Evolutionary conservation across 1,140 invertebrate species (phyloP).

Genomic region (Vanessa tameamea): DNA sequence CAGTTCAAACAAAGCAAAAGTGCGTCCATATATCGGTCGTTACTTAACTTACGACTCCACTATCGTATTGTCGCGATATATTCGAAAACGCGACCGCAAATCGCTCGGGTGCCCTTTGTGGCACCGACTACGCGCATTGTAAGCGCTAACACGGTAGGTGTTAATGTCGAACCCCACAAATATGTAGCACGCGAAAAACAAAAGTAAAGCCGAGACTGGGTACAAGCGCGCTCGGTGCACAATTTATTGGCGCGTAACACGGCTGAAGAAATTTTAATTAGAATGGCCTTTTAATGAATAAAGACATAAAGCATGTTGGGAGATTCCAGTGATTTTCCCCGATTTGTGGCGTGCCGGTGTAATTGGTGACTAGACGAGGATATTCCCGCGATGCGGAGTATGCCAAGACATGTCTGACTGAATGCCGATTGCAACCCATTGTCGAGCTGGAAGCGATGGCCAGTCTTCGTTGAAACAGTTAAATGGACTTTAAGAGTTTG

Average conservation of each 20-base stretch:
- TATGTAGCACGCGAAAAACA: slow-evolving; percentile 72
- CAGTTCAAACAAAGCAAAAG: slow-evolving; percentile 59
- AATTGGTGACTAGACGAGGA: slow-evolving; percentile 66
- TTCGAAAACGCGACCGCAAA: slow-evolving; percentile 62
- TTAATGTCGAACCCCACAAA: slow-evolving; percentile 66
- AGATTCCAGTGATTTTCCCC: slow-evolving; percentile 57
- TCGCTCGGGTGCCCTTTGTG: slow-evolving; percentile 63
- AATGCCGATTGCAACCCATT: not conserved
- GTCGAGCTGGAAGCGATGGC: not conserved
- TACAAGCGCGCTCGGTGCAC: slow-evolving; percentile 52
- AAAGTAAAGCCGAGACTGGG: slow-evolving; percentile 46
- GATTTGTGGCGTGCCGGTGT: slow-evolving; percentile 57
- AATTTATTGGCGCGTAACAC: slow-evolving; percentile 68
- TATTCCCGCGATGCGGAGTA: slow-evolving; percentile 37
- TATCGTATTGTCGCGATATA: slow-evolving; percentile 69
- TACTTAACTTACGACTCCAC: slow-evolving; percentile 60
- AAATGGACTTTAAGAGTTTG: not conserved
- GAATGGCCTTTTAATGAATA: slow-evolving; percentile 74
- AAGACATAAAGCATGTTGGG: slow-evolving; percentile 70
- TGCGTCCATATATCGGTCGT: slow-evolving; percentile 62
- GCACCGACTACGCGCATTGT: slow-evolving; percentile 63
- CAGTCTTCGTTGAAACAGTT: not conserved
- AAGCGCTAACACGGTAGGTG: slow-evolving; percentile 56
- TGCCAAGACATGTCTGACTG: not conserved
- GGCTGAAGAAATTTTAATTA: slow-evolving; percentile 76